Conservation (phyloP, 2,797 vertebrate genomes). For the Falco naumanni region DNA sequence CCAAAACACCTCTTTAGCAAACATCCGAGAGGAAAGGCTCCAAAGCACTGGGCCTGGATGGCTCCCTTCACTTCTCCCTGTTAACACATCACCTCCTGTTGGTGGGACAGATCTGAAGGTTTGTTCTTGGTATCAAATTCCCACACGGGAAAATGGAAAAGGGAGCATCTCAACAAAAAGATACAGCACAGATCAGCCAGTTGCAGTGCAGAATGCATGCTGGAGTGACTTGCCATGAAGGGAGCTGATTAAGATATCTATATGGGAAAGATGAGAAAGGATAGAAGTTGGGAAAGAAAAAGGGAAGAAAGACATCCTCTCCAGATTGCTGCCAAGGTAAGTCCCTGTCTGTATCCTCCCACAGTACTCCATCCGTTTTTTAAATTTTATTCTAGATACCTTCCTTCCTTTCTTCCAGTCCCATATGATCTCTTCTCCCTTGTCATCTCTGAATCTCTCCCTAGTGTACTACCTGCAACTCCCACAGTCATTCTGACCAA, state of each 20-base stretch:
- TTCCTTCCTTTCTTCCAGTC: background rate
- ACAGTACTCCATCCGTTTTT: background rate
- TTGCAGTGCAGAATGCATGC: background rate
- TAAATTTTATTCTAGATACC: background rate
- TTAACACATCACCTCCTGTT: background rate
- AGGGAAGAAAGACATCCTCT: background rate
- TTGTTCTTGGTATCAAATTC: background rate
- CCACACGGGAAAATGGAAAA: background rate
- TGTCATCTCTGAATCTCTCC: background rate
- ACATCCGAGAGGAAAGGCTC: background rate
- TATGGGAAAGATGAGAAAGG: background rate
- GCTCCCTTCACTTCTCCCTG: background rate
- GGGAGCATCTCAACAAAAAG: background rate
- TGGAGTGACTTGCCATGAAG: background rate
- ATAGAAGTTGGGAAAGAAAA: background rate
- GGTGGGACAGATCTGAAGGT: background rate
- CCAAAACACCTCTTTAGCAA: slow-evolving; percentile 54
- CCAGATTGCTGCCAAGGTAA: background rate
- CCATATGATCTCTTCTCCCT: background rate
- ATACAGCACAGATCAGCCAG: background rate
- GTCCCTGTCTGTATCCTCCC: background rate
- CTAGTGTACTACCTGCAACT: background rate
- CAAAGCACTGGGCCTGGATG: background rate
- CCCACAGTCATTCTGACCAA: background rate
- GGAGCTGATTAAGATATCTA: background rate